Base-by-base conservation (phyloP, 2,888 invertebrate species). In the Anthophora plumipes region DNA sequence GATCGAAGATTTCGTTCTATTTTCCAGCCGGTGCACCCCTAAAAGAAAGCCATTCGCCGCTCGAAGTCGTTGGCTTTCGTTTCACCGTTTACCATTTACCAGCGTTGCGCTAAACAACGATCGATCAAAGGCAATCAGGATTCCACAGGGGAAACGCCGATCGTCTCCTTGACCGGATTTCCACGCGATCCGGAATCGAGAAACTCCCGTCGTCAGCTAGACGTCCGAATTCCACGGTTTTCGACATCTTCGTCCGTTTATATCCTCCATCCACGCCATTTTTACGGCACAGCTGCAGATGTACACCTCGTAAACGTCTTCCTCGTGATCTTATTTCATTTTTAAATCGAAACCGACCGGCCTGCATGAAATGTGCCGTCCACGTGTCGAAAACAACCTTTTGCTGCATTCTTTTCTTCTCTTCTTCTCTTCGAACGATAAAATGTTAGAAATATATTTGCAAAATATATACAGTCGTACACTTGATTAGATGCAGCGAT, bases 121-220 rank as follows among this genome's bases (percentile, higher is more conserved):
- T 69, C 78, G 77, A 78, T 77, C 69, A 50, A 14, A 14, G 11
- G 39, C 68, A 46, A 63, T 46, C 63, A 73, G 66, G 66, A 73
- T 73, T 72, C 75, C 41, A 50, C 48, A 63, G 50, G 48, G 17
- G 11, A 57, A 43, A 75, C 55, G 61, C 9, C 50, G 77, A 77
- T 77, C 69, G 39, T 25, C 77, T 64, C 77, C 77, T 78, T 78
- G 78, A 77, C 78, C 78, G 78, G 77, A 77, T 78, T 78, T 78
- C 52, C 59, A 14, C 12, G 7, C 20, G 60, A 50, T 41, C 12
- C 31, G 52, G 12, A 48, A 41, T 63, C 71, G 20, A 11, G 17
- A 17, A 61, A 43, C 57, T 37, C 50, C 41, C 39, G 64, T 46
- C 43, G 37, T 50, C 59, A 60, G 12, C 22, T n/a, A 25, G 11